Percentiles rank a stretch among this genome's conserved stretches.
These are phyloP conservation scores for Actinemys pallida DNA, from an alignment of 2,113 vertebrate species.

Conservation along the genomic window DNA sequence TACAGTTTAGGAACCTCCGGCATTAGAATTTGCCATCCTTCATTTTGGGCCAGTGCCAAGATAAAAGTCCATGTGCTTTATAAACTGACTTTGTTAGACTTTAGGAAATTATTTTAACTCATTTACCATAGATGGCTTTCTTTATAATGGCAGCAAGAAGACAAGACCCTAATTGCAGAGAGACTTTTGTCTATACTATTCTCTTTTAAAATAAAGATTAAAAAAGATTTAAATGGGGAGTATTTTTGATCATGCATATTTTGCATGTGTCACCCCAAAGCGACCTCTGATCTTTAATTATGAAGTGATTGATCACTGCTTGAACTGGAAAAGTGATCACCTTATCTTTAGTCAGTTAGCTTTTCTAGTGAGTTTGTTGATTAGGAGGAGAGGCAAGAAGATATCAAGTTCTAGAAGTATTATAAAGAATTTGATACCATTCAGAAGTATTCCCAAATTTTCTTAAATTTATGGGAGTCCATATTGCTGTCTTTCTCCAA, in stretches of 20 bases:
- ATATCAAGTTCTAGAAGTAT: background rate
- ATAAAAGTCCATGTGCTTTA: background rate
- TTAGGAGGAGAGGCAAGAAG: background rate
- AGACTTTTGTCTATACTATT: background rate
- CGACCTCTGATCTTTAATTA: background rate
- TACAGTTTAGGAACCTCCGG: background rate
- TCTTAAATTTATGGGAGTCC: no score
- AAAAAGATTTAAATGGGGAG: background rate
- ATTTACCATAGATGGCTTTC: background rate
- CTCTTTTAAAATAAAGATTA: background rate
- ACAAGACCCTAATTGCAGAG: background rate
- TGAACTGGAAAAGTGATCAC: background rate
- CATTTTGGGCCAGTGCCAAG: background rate
- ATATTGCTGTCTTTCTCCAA: no score
- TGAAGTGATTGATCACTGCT: background rate
- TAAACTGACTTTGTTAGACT: slow-evolving; percentile 10
- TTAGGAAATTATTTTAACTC: background rate
- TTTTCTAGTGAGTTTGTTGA: background rate
- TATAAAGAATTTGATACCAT: background rate
- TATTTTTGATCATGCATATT: no score
- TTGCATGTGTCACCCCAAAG: background rate
- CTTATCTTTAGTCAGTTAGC: background rate
- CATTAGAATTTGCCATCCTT: background rate
- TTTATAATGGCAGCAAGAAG: background rate
- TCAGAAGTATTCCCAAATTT: background rate